Percentiles rank a stretch among this genome's conserved stretches.
Evolutionary conservation across 2,113 vertebrate genomes (phyloP).

Genomic region (Chionomys nivalis): DNA sequence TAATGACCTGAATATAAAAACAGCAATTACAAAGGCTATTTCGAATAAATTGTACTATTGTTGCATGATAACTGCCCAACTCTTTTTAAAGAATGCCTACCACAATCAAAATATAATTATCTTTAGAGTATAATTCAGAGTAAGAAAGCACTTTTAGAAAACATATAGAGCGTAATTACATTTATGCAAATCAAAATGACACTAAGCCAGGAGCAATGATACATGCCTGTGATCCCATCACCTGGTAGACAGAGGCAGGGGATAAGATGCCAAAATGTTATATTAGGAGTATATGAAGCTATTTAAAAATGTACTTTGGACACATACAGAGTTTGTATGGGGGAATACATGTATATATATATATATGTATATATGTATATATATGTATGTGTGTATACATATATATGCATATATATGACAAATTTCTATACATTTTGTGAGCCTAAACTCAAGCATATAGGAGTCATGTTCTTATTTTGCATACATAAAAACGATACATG

Average conservation of each 20-base stretch:
- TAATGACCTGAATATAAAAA: constrained; percentile 26
- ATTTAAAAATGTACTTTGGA: background rate
- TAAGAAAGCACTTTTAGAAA: background rate
- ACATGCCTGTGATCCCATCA: background rate
- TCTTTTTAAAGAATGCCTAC: background rate
- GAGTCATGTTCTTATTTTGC: background rate
- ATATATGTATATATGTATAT: too few species aligned
- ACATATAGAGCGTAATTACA: background rate
- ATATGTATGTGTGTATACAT: too few species aligned
- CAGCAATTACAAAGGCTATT: background rate
- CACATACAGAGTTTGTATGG: background rate
- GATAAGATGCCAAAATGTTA: background rate
- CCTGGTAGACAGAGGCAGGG: background rate
- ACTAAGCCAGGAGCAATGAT: background rate
- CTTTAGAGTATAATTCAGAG: background rate
- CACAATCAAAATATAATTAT: constrained; percentile 6
- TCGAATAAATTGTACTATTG: background rate
- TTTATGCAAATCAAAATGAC: background rate
- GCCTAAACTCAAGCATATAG: background rate
- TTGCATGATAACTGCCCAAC: background rate
- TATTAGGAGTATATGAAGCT: background rate
- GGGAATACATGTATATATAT: too few species aligned
- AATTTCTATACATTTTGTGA: too few species aligned
- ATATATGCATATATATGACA: too few species aligned
- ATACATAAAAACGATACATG: background rate